Percentiles rank a stretch among this genome's conserved stretches.
Conservation (phyloP, 2,113 vertebrate species). For the Abramis brama region DNA sequence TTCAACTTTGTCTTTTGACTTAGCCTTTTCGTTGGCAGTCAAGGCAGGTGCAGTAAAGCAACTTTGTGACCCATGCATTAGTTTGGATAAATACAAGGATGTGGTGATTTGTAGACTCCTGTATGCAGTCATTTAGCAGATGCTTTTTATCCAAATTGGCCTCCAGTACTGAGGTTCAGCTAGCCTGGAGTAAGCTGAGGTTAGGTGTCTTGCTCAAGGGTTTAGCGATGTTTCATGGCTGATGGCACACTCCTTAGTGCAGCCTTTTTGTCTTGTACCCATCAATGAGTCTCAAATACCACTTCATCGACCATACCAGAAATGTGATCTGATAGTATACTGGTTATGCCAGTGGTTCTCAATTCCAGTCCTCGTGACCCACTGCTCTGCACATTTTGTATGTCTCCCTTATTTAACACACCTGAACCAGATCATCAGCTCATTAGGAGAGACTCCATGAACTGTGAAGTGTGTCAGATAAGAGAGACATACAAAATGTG, state of each 20-base stretch:
- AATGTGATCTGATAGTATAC: neutral
- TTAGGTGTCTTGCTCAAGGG: neutral
- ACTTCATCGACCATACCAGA: neutral
- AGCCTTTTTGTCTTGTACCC: neutral
- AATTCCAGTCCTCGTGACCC: too few relatives aligned
- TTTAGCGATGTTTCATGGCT: neutral
- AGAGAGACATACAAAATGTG: too few relatives aligned
- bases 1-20: neutral
- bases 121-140: constrained; percentile 66
- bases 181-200: neutral
- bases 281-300: neutral
- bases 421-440: too few relatives aligned
- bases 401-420: too few relatives aligned
- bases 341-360: too few relatives aligned
- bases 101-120: constrained; percentile 75
- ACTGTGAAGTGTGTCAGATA: too few relatives aligned
- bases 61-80: constrained; percentile 50
- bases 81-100: constrained; percentile 69
- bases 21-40: neutral
- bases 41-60: neutral
- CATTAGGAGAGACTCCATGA: too few relatives aligned
- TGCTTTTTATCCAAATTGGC: neutral
- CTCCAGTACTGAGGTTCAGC: neutral
- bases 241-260: neutral
- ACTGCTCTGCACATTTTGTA: too few relatives aligned